phyloP scores from a whole-genome alignment of 2,113 vertebrate genomes.

The Callopanchax toddi region DNA sequence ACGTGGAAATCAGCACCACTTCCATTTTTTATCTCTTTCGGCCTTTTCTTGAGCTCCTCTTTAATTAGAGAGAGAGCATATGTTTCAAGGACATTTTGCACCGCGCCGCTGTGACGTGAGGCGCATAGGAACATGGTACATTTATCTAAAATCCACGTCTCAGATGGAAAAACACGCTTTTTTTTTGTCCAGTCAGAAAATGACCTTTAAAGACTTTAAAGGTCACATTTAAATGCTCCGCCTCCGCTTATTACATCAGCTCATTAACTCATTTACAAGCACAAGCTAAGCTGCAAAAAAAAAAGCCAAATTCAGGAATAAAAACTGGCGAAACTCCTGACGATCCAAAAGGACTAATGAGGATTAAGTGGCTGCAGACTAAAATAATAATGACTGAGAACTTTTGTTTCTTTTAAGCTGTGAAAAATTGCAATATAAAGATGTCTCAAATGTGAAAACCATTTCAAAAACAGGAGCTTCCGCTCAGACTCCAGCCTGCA shows the following conservation, averaged over 20 bases:
- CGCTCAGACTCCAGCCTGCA: slow-evolving; percentile 24
- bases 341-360: slow-evolving; percentile 10
- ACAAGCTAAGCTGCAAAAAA: background rate
- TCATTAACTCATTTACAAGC: background rate
- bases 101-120: slow-evolving; percentile 20
- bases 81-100: slow-evolving; percentile 60
- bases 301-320: background rate
- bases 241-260: background rate
- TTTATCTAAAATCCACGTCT: slow-evolving; percentile 28
- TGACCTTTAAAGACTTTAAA: slow-evolving; percentile 55
- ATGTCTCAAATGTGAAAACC: background rate
- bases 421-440: slow-evolving; percentile 7
- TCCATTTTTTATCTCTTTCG: slow-evolving; percentile 13
- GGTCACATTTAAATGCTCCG: slow-evolving; percentile 38
- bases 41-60: slow-evolving; percentile 14
- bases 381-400: background rate
- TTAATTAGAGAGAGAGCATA: slow-evolving; percentile 52
- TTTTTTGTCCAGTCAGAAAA: slow-evolving; percentile 25
- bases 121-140: slow-evolving; percentile 13
- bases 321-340: background rate
- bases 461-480: slow-evolving; percentile 26
- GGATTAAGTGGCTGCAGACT: background rate
- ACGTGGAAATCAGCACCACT: slow-evolving; percentile 1
- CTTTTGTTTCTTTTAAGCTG: background rate
- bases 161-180: slow-evolving; percentile 29